Evolutionary conservation across 2,888 invertebrate genomes (phyloP).

Genomic region (Ophraella communa): DNA sequence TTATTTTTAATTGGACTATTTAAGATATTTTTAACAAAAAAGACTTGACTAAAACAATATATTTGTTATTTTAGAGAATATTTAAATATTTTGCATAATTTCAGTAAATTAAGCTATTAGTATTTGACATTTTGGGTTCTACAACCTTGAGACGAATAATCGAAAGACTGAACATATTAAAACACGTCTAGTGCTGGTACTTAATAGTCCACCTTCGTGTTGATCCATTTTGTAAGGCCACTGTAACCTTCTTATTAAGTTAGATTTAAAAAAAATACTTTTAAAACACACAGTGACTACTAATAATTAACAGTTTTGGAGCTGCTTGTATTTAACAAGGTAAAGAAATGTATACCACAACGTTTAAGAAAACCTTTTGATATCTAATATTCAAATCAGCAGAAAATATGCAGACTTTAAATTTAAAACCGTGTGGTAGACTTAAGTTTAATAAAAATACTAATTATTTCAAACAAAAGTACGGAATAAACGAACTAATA

Average conservation of each 20-base stretch:
- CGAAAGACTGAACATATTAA: neutral
- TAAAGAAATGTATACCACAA: no score
- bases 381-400: no score
- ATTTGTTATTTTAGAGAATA: neutral
- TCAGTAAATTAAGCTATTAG: neutral
- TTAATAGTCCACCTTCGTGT: constrained; percentile 4
- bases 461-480: constrained; percentile 11
- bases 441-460: neutral
- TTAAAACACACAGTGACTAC: no score
- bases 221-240: constrained; percentile 9
- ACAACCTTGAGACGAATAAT: neutral
- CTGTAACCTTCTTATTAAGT: constrained; percentile 3
- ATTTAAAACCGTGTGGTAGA: constrained; percentile 9
- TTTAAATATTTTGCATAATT: neutral
- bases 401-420: no score
- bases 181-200: constrained; percentile 2
- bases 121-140: neutral
- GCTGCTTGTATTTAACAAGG: no score
- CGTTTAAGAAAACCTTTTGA: no score
- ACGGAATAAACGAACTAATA: constrained; percentile 27
- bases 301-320: no score
- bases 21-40: neutral
- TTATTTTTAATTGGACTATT: no score
- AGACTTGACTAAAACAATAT: no score
- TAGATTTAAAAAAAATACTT: constrained; percentile 1